These are phyloP conservation scores for Hydra vulgaris DNA, from an alignment of 30 jellyfish, hydroid and myxozoan species.

Conservation along the genomic window DNA sequence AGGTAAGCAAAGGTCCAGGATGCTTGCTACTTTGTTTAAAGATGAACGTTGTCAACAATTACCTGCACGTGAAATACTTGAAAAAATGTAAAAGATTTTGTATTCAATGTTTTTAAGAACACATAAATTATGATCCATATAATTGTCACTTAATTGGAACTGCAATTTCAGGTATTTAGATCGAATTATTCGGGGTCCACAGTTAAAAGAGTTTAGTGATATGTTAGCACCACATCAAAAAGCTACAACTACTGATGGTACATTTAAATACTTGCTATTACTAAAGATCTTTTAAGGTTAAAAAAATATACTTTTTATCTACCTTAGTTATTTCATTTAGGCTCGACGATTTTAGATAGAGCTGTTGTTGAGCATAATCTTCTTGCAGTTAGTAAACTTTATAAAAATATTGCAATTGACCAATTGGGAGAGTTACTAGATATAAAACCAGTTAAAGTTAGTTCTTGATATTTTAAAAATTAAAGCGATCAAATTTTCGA, in stretches of 20 bases:
- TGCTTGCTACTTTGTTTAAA: slow-evolving; percentile 72
- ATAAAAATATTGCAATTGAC: slow-evolving; percentile 63
- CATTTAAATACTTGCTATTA: background rate
- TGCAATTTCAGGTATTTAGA: slow-evolving; percentile 54
- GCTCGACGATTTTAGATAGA: slow-evolving; percentile 70
- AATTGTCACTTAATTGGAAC: background rate
- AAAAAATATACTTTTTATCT: background rate
- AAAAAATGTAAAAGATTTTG: slow-evolving; percentile 35
- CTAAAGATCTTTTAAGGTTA: background rate
- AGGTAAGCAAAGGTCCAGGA: slow-evolving; percentile 81
- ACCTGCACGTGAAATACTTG: slow-evolving; percentile 77
- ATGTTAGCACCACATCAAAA: slow-evolving; percentile 66
- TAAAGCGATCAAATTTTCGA: too few relatives aligned
- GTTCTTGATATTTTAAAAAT: too few relatives aligned
- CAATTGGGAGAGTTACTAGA: slow-evolving; percentile 68
- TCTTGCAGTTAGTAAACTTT: slow-evolving; percentile 64
- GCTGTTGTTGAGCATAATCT: slow-evolving; percentile 84
- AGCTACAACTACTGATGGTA: slow-evolving; percentile 81
- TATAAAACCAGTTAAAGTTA: slow-evolving; percentile 50
- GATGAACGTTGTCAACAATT: slow-evolving; percentile 83
- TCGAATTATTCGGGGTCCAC: slow-evolving; percentile 68
- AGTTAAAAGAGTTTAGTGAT: slow-evolving; percentile 57
- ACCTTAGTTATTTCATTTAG: slow-evolving; percentile 5
- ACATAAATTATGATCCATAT: too few relatives aligned
- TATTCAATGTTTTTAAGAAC: background rate